phyloP scores from a whole-genome alignment of 2,113 vertebrate species.

The Pachyramphus minor region DNA sequence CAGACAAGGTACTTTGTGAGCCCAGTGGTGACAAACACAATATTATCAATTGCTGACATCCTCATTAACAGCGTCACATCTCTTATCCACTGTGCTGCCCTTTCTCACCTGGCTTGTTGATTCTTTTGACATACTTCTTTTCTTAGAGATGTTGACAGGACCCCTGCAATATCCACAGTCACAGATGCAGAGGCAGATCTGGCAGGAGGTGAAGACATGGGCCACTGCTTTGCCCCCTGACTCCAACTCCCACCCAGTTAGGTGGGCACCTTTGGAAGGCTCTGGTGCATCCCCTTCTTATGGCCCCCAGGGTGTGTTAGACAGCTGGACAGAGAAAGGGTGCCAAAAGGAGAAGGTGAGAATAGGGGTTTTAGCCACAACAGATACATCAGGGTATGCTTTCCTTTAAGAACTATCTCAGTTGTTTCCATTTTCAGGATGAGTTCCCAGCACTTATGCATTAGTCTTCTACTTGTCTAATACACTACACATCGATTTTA shows the following conservation, averaged over 20 bases:
- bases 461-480: constrained; percentile 69
- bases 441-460: constrained; percentile 64
- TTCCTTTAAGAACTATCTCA: constrained; percentile 16
- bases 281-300: not conserved
- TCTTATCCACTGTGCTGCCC: not conserved
- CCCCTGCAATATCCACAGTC: not conserved
- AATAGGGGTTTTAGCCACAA: not conserved
- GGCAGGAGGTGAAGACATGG: fast-evolving
- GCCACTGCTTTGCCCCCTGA: not conserved
- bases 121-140: not conserved
- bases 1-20: not conserved
- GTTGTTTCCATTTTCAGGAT: constrained; percentile 52
- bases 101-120: not conserved
- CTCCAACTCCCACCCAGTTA: not conserved
- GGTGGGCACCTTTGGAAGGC: not conserved
- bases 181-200: not conserved
- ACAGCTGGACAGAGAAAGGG: not conserved
- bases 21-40: not conserved
- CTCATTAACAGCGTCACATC: fast-evolving
- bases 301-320: not conserved
- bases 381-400: not conserved
- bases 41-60: not conserved
- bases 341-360: not conserved
- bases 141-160: not conserved
- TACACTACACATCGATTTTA: constrained; percentile 75